Conservation (phyloP, 2,113 vertebrate genomes). For the Phylloscopus whistleri region DNA sequence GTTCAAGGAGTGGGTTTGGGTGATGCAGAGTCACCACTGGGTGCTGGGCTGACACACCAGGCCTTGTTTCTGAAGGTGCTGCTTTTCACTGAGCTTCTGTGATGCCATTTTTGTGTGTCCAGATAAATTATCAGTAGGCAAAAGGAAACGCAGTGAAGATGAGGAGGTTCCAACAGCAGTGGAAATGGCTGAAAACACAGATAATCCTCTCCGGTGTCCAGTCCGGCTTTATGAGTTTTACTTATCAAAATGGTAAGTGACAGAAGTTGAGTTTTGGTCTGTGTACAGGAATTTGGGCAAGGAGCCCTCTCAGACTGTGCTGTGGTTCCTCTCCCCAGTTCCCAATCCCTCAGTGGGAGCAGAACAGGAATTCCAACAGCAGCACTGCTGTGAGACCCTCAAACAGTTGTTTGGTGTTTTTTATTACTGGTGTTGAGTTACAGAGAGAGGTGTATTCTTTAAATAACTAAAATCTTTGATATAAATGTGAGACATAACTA, state of each 20-base stretch:
- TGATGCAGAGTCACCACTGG: background rate
- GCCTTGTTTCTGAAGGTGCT: background rate
- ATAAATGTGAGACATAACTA: background rate
- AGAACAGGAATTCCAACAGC: background rate
- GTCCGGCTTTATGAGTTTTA: conserved; percentile 98
- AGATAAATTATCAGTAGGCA: conserved; percentile 81
- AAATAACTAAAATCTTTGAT: background rate
- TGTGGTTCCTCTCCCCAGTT: background rate
- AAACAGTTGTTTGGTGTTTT: no score
- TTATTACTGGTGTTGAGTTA: background rate
- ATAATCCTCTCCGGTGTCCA: conserved; percentile 93
- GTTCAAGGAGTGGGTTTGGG: background rate
- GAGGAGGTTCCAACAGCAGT: conserved; percentile 78
- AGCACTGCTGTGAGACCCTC: background rate
- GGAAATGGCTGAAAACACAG: conserved; percentile 92
- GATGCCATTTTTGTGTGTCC: background rate
- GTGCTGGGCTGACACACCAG: background rate
- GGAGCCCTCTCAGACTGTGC: background rate
- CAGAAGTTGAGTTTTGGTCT: background rate
- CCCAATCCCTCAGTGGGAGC: background rate
- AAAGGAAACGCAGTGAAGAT: conserved; percentile 84
- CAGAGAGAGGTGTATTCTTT: background rate
- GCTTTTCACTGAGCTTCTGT: background rate
- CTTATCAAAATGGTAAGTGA: conserved; percentile 92
- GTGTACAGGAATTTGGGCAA: background rate